Percentiles rank a stretch among this genome's conserved stretches.
Conservation (phyloP, 2,888 invertebrate genomes). For the Ceraclea dissimilis region DNA sequence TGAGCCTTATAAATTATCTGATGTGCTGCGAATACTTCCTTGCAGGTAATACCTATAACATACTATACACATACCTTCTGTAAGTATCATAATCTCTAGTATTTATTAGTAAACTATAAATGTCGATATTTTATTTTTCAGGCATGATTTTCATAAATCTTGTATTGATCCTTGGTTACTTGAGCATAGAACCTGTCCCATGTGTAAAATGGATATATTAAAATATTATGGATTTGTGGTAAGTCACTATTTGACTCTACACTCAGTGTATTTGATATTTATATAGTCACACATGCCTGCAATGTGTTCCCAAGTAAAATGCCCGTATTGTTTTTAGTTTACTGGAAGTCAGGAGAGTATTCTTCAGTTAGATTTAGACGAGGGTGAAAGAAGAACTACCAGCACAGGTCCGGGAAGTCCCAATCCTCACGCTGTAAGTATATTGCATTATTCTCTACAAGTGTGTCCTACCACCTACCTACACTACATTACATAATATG, state of each 20-base stretch:
- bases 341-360: conserved; percentile 81
- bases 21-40: conserved; percentile 80
- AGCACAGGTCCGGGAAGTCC: conserved; percentile 35
- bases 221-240: conserved; percentile 84
- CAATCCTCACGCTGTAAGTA: conserved; percentile 27
- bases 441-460: not conserved
- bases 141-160: conserved; percentile 91
- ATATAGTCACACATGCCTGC: not conserved
- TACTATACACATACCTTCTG: not conserved
- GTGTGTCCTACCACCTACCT: too few relatives aligned
- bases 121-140: conserved; percentile 37
- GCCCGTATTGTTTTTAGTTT: conserved; percentile 54
- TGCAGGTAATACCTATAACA: conserved; percentile 60
- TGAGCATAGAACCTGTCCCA: conserved; percentile 91
- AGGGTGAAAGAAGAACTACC: conserved; percentile 37
- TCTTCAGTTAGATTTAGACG: conserved; percentile 64
- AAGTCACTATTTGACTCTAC: too few relatives aligned
- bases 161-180: conserved; percentile 96
- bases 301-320: too few relatives aligned
- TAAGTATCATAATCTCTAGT: not conserved
- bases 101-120: not conserved
- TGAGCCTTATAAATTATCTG: conserved; percentile 82
- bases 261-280: conserved; percentile 21
- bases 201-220: conserved; percentile 95
- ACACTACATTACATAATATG: too few relatives aligned